phyloP scores from a whole-genome alignment of 2,113 vertebrate genomes.

The Gallinago media region DNA sequence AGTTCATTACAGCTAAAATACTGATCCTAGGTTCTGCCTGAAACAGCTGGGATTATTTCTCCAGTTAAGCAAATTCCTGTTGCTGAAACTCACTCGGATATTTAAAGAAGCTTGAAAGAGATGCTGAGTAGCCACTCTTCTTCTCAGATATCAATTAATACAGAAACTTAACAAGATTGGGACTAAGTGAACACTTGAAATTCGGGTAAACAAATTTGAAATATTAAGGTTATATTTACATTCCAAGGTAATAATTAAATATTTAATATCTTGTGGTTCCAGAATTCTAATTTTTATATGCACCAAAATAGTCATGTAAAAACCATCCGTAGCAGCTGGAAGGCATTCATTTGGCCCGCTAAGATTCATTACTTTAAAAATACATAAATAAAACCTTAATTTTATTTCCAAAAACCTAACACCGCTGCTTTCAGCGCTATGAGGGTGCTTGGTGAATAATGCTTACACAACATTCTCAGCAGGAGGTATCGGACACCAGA shows the following conservation, averaged over 20 bases:
- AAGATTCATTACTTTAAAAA: conserved; percentile 49
- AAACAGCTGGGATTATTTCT: background rate
- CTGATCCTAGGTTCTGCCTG: background rate
- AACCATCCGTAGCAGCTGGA: conserved; percentile 69
- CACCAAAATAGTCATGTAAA: conserved; percentile 4
- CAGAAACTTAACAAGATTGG: background rate
- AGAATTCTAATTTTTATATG: conserved; percentile 12
- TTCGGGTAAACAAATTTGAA: conserved; percentile 1
- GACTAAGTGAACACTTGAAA: conserved; percentile 1
- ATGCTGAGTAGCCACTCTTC: background rate
- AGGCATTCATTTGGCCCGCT: conserved; percentile 40
- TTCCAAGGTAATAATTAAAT: conserved; percentile 13
- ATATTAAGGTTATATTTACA: conserved; percentile 18
- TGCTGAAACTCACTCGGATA: background rate
- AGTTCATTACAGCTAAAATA: background rate
- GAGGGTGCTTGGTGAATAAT: background rate
- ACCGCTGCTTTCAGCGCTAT: background rate
- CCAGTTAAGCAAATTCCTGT: background rate
- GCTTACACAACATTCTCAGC: background rate
- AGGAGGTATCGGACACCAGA: background rate
- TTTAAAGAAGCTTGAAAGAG: background rate
- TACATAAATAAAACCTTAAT: background rate
- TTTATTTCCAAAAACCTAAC: conserved; percentile 17
- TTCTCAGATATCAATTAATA: background rate
- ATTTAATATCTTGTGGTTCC: background rate